Percentiles rank a stretch among this genome's conserved stretches.
Evolutionary conservation across 2,113 vertebrate species (phyloP).

Genomic region (Laterallus jamaicensis): DNA sequence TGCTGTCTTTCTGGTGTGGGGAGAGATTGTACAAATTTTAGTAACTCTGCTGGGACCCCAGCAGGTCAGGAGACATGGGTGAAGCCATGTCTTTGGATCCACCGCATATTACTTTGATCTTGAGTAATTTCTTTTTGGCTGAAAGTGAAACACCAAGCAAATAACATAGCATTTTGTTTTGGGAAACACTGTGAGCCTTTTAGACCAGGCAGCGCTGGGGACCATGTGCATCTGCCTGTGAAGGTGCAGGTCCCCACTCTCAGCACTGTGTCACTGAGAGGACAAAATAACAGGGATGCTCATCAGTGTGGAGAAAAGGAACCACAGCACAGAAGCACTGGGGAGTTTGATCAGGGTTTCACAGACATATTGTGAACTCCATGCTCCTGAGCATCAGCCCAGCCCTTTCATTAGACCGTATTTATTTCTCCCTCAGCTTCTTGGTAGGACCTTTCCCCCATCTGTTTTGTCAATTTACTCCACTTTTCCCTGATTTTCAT

Average conservation of each 20-base stretch:
- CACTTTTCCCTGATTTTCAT: neutral
- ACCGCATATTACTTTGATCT: neutral
- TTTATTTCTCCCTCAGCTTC: neutral
- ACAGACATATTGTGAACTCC: neutral
- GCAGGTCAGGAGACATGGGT: neutral
- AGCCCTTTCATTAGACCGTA: neutral
- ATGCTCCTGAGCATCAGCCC: neutral
- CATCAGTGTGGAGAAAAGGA: neutral
- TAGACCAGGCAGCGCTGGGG: neutral
- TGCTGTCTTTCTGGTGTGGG: neutral
- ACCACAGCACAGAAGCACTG: neutral
- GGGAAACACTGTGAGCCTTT: neutral
- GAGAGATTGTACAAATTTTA: neutral
- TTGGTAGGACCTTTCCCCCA: neutral
- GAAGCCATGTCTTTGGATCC: neutral
- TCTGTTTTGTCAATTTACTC: neutral
- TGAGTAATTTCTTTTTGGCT: neutral
- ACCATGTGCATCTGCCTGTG: neutral
- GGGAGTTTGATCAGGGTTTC: neutral
- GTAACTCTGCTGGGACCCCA: neutral
- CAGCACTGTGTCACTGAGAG: neutral
- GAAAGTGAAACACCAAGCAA: neutral
- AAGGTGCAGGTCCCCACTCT: neutral
- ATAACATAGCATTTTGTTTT: neutral
- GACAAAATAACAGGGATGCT: neutral